Percentiles rank a stretch among this genome's conserved stretches.
Conservation (phyloP, 2,113 vertebrate genomes). For the Sceloporus tristichus region DNA sequence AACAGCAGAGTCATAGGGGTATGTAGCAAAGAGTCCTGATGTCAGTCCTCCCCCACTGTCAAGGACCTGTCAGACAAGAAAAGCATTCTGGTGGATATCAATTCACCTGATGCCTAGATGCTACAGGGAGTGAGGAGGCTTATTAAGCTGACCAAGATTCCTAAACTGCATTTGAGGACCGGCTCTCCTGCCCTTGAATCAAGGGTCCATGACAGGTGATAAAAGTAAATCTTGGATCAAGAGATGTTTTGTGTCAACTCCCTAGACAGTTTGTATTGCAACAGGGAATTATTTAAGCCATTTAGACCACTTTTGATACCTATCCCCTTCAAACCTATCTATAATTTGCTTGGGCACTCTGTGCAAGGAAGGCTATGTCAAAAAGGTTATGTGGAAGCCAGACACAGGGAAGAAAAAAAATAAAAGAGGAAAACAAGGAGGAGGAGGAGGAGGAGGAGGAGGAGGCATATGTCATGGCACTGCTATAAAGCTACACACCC, state of each 20-base stretch:
- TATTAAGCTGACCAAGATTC: slow-evolving; percentile 70
- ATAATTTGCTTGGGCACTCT: slow-evolving; percentile 71
- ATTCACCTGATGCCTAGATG: slow-evolving; percentile 58
- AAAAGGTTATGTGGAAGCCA: slow-evolving; percentile 30
- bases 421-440: too few relatives aligned
- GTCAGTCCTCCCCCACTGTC: slow-evolving; percentile 46
- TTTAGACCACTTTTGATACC: slow-evolving; percentile 75
- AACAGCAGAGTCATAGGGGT: slow-evolving; percentile 12
- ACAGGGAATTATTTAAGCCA: slow-evolving; percentile 75
- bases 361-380: slow-evolving; percentile 67
- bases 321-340: slow-evolving; percentile 65
- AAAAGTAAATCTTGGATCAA: slow-evolving; percentile 77
- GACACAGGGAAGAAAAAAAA: background rate
- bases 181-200: slow-evolving; percentile 76
- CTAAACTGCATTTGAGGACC: slow-evolving; percentile 63
- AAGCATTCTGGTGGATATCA: slow-evolving; percentile 51
- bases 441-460: background rate
- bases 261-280: slow-evolving; percentile 69
- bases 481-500: slow-evolving; percentile 36
- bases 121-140: slow-evolving; percentile 39
- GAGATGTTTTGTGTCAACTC: slow-evolving; percentile 74
- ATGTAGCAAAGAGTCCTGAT: slow-evolving; percentile 29
- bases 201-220: slow-evolving; percentile 77
- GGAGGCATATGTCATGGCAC: slow-evolving; percentile 21
- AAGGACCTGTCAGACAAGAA: slow-evolving; percentile 55